Conservation (phyloP, 2,888 invertebrate genomes). For the Pseudococcus viburni region DNA sequence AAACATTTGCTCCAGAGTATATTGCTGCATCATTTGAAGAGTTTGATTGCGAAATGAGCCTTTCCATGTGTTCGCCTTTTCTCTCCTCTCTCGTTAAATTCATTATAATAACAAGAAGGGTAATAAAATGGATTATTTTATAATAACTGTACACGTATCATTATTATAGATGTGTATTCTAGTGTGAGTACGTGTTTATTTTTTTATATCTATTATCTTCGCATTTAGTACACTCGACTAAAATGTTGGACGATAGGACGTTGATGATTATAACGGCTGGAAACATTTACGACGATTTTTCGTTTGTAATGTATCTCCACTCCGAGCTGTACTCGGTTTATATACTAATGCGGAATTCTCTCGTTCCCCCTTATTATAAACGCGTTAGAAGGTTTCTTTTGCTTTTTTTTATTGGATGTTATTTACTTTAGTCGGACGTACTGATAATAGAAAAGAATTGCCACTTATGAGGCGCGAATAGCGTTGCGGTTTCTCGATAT, state of each 20-base stretch:
- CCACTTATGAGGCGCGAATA: constrained; percentile 36
- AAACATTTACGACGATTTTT: constrained; percentile 40
- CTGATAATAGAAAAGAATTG: constrained; percentile 45
- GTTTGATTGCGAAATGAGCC: constrained; percentile 32
- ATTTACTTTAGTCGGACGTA: constrained; percentile 17
- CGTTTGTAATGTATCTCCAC: constrained; percentile 31
- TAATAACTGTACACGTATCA: constrained; percentile 32
- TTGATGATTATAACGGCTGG: constrained; percentile 41
- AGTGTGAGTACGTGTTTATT: constrained; percentile 25
- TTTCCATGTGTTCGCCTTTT: neutral
- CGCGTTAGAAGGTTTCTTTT: constrained; percentile 1
- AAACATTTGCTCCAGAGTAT: neutral
- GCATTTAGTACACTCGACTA: constrained; percentile 41
- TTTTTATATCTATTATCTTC: constrained; percentile 40
- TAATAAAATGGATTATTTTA: constrained; percentile 52
- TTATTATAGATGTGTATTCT: neutral
- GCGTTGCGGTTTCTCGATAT: neutral
- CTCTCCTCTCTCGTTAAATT: constrained; percentile 28
- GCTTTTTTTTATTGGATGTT: constrained; percentile 31
- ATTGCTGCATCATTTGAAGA: neutral
- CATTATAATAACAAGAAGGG: constrained; percentile 52
- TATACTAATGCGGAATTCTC: constrained; percentile 21
- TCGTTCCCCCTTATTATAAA: constrained; percentile 35
- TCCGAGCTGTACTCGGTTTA: neutral
- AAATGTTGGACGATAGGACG: neutral